Evolutionary conservation across 2,113 vertebrate genomes (phyloP).

Genomic region (Pomatorhinus ruficollis): DNA sequence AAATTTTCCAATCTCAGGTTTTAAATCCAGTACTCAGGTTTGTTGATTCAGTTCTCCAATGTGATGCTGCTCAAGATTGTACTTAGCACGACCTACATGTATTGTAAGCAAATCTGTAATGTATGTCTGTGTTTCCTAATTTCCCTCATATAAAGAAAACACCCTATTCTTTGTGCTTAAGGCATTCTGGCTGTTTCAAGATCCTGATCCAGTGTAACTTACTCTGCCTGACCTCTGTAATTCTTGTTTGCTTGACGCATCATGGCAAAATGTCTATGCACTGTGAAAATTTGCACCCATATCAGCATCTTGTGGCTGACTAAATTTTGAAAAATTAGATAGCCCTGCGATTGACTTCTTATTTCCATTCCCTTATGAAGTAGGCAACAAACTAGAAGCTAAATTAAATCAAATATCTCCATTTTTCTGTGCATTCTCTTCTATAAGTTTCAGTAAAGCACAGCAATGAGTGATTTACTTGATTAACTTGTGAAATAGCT

Average conservation of each 20-base stretch:
- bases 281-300: neutral
- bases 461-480: conserved; percentile 6
- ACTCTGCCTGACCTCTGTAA: neutral
- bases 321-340: conserved; percentile 9
- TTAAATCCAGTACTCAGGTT: neutral
- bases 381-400: conserved; percentile 20
- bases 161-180: neutral
- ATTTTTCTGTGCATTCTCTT: conserved; percentile 34
- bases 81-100: neutral
- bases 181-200: neutral
- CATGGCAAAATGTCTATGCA: neutral
- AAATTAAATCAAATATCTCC: conserved; percentile 31
- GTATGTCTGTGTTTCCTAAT: neutral
- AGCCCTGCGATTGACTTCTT: neutral
- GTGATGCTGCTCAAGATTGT: neutral
- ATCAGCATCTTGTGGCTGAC: neutral
- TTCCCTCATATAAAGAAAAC: neutral
- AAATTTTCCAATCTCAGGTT: neutral
- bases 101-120: neutral
- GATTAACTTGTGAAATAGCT: conserved; percentile 39
- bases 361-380: conserved; percentile 19
- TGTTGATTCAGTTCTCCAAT: neutral
- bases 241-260: neutral
- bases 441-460: conserved; percentile 10
- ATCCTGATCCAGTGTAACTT: neutral